phyloP scores from a whole-genome alignment of 2,888 invertebrate species.

The Lasioglossum malachurum region DNA sequence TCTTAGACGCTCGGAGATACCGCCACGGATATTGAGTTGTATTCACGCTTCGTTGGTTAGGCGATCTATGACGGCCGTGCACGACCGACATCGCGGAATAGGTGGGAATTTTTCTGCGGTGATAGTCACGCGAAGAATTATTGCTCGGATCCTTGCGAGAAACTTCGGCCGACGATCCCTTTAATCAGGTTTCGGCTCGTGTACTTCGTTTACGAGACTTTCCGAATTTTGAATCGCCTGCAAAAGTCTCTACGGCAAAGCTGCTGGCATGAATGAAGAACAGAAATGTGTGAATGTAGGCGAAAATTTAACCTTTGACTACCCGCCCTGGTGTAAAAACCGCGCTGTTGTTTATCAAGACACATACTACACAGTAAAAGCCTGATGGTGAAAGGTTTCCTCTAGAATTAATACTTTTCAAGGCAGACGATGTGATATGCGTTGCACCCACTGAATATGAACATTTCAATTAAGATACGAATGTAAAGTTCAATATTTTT shows the following conservation, averaged over 20 bases:
- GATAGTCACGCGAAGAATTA: neutral
- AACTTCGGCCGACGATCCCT: neutral
- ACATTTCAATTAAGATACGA: neutral
- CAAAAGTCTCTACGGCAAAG: neutral
- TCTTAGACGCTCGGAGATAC: slow-evolving; percentile 31
- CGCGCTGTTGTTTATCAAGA: too few relatives aligned
- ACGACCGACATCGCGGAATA: neutral
- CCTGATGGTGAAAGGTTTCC: neutral
- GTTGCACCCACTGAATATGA: neutral
- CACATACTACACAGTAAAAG: too few relatives aligned
- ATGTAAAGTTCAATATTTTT: neutral
- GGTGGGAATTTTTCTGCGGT: neutral
- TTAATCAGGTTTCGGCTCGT: neutral
- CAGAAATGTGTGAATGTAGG: neutral
- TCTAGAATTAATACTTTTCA: neutral
- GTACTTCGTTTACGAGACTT: neutral
- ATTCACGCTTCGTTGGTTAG: slow-evolving; percentile 39
- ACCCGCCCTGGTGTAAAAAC: too few relatives aligned
- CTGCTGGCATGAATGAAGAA: neutral
- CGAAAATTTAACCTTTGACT: neutral
- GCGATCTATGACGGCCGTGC: neutral
- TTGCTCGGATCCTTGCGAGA: neutral
- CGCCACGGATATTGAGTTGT: slow-evolving; percentile 33
- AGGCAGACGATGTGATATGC: neutral
- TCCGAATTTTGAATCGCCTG: neutral